Base-by-base conservation (phyloP, 2,113 vertebrate genomes). In the Myanophis thanlyinensis region DNA sequence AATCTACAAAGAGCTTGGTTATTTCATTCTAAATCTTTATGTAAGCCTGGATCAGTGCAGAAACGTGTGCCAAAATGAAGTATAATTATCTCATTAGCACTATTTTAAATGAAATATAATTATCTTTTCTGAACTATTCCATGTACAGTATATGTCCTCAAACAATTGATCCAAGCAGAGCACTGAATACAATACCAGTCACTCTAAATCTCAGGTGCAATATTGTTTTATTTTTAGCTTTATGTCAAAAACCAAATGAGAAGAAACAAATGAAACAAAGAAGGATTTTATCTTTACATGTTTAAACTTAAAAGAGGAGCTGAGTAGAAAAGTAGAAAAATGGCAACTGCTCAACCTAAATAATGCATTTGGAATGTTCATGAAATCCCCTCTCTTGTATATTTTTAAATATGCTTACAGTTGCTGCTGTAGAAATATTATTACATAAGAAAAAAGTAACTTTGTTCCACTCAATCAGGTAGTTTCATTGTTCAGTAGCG, bases 1-100 rank as follows among this genome's bases (percentile, higher is more conserved):
- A 90, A 95, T 0, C 95, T 97, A 95, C 92, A 95, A 94, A 44
- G 6, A 87, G 49, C 67, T 94, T 96, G 93, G 94, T 95, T 96
- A 94, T 95, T 94, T 95, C 91, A 73, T 95, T 96, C 88, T 89
- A 91, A 90, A 85, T 23, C 59, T 94, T 88, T 46, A 0, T 92
- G 44, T 93, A 95, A 95, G 95, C 87, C 0, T 0, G 3, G 95
- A 89, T 96, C 94, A 95, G 85, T 59, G 87, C 85, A 85, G 91
- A 94, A 93, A 93, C 35, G 5, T 4, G 30, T 67, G 93, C 56
- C 25, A 1, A 59, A 44, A 44, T 22, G 73, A 35, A 44, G 27
- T 30, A 89, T 44, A 27, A 62, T 49, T 88, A 80, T 80, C 73
- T 44, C 27, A 56, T 56, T 80, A 59, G 30, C 12, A 80, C 46